Conservation (phyloP, 2,888 invertebrate genomes). For the Acanthosepion lycidas region DNA sequence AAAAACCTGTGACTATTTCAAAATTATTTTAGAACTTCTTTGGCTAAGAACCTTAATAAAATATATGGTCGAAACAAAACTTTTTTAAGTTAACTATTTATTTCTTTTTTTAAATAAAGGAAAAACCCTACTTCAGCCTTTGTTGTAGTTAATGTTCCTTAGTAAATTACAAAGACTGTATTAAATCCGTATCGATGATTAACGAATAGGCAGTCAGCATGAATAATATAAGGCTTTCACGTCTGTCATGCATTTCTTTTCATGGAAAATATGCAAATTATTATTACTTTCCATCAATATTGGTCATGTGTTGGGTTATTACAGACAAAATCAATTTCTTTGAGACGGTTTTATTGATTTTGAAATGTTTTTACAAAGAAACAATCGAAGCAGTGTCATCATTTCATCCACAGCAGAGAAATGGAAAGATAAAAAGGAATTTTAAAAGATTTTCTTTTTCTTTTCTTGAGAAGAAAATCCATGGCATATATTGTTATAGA, state of each 20-base stretch:
- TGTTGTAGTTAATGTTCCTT: no score
- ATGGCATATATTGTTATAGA: background rate
- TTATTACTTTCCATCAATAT: background rate
- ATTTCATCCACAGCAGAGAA: background rate
- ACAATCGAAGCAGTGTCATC: background rate
- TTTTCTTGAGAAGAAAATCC: background rate
- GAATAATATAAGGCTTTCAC: background rate
- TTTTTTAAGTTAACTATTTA: no score
- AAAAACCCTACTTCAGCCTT: no score
- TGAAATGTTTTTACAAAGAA: background rate
- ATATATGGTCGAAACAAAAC: no score
- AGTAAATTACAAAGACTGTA: no score
- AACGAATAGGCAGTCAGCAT: background rate
- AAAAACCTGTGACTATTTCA: no score
- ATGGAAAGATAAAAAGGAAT: background rate
- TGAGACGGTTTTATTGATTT: background rate
- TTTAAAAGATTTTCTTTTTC: background rate
- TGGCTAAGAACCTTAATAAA: no score
- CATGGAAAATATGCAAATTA: background rate
- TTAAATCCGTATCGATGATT: no score
- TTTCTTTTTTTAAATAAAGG: no score
- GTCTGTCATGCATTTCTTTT: background rate
- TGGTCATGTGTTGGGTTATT: background rate
- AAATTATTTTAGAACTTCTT: no score
- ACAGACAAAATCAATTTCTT: slow-evolving; percentile 33